Evolutionary conservation across 1,140 invertebrate genomes (phyloP).

Genomic region (Bombus impatiens): DNA sequence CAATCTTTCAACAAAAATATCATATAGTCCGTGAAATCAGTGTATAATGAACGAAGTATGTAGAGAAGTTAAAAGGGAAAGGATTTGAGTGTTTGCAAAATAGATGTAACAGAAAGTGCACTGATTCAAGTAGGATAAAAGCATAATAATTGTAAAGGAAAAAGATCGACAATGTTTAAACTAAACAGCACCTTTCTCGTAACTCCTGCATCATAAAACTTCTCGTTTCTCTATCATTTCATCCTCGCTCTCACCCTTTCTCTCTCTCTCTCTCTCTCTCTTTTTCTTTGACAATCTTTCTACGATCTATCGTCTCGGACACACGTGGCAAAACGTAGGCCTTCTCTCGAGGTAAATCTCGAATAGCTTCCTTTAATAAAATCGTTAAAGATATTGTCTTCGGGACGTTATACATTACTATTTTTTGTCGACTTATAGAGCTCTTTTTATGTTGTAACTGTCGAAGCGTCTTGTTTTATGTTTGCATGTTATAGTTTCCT

Average conservation of each 20-base stretch:
- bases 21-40: background rate
- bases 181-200: conserved; percentile 43
- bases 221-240: background rate
- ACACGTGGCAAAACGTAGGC: conserved; percentile 49
- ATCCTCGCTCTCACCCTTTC: background rate
- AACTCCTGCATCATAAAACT: conserved; percentile 5
- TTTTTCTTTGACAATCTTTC: background rate
- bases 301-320: conserved; percentile 29
- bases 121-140: background rate
- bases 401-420: conserved; percentile 79
- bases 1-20: background rate
- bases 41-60: background rate
- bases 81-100: background rate
- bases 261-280: background rate
- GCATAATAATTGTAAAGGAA: background rate
- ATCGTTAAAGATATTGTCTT: conserved; percentile 79
- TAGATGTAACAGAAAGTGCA: background rate
- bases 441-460: conserved; percentile 46
- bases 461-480: conserved; percentile 29
- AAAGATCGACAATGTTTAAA: conserved; percentile 1
- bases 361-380: conserved; percentile 67
- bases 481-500: conserved; percentile 21
- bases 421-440: conserved; percentile 65
- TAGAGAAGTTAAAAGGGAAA: background rate
- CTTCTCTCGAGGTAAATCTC: conserved; percentile 49